Conservation (phyloP, 2,113 vertebrate species). For the Tenrec ecaudatus region DNA sequence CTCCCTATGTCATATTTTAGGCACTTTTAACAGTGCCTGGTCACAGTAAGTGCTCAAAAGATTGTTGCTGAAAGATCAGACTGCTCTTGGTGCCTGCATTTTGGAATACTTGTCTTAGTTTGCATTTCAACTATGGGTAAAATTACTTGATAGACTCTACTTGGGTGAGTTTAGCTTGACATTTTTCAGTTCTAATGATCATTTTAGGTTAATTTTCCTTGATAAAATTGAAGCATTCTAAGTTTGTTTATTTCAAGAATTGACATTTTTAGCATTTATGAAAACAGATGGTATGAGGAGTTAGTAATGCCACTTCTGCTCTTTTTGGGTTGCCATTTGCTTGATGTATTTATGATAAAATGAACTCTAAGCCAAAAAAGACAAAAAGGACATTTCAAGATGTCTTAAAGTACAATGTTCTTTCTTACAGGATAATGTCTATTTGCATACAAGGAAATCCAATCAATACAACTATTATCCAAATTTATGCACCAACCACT, state of each 20-base stretch:
- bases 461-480: too few species aligned
- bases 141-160: neutral
- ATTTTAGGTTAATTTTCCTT: slow-evolving; percentile 22
- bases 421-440: too few species aligned
- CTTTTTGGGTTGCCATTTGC: too few species aligned
- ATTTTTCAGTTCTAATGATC: slow-evolving; percentile 51
- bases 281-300: slow-evolving; percentile 46
- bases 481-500: too few species aligned
- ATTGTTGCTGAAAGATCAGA: neutral
- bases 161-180: slow-evolving; percentile 7
- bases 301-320: neutral
- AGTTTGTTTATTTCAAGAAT: slow-evolving; percentile 58
- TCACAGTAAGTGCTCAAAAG: neutral
- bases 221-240: slow-evolving; percentile 35
- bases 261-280: slow-evolving; percentile 39
- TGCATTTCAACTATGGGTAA: slow-evolving; percentile 19
- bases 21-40: neutral
- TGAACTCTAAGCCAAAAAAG: too few species aligned
- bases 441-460: too few species aligned
- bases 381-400: too few species aligned
- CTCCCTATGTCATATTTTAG: neutral
- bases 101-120: neutral
- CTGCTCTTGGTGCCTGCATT: neutral
- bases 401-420: too few species aligned
- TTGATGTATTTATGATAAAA: too few species aligned